phyloP scores from a whole-genome alignment of 2,797 vertebrate genomes.

The Peromyscus melanophrys region DNA sequence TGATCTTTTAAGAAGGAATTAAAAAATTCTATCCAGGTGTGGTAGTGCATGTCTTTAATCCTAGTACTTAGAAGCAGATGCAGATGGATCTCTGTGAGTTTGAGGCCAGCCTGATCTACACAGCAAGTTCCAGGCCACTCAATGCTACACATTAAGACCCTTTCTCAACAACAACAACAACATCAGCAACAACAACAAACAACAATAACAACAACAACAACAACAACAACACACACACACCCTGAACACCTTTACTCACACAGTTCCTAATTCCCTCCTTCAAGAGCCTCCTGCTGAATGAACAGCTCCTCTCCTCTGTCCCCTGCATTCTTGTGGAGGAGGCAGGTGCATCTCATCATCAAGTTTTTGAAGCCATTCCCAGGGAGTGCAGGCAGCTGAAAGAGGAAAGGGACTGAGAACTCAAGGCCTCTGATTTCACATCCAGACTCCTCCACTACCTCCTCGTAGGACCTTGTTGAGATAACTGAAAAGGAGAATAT shows the following conservation, averaged over 20 bases:
- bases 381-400: neutral
- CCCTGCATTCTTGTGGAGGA: neutral
- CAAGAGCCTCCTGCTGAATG: neutral
- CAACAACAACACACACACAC: neutral
- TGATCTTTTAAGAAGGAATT: neutral
- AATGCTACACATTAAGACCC: neutral
- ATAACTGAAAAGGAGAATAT: constrained; percentile 22
- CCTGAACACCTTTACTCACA: neutral
- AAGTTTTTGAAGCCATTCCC: neutral
- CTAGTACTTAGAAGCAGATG: neutral
- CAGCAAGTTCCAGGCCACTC: neutral
- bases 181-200: neutral
- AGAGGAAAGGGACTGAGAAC: neutral
- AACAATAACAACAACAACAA: neutral
- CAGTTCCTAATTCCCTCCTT: neutral
- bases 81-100: neutral
- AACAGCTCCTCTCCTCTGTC: neutral
- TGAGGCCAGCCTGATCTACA: neutral
- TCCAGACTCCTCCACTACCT: neutral
- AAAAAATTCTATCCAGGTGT: neutral
- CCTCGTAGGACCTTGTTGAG: neutral
- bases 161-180: neutral
- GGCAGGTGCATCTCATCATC: neutral
- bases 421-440: neutral
- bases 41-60: neutral